Evolutionary conservation across 2,888 invertebrate genomes (phyloP).

Genomic region (Strigamia maritima): DNA sequence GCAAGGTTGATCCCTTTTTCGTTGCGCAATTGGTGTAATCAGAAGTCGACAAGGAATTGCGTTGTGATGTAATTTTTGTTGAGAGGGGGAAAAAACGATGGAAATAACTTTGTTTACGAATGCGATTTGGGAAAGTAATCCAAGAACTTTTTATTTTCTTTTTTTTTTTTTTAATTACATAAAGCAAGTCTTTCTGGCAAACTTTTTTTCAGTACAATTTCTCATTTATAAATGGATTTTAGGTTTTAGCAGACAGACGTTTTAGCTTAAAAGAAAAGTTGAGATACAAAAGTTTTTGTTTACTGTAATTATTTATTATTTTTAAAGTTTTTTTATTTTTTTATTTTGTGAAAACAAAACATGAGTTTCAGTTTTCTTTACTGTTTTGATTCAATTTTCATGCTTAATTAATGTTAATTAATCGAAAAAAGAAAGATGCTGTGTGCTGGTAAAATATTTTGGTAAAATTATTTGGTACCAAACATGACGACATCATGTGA

Average conservation of each 20-base stretch:
- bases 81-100: not conserved
- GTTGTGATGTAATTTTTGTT: not conserved
- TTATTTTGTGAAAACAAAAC: no score
- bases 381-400: no score
- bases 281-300: not conserved
- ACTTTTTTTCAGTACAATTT: not conserved
- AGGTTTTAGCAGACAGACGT: not conserved
- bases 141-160: not conserved
- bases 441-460: no score
- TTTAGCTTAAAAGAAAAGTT: not conserved
- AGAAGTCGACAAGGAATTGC: constrained; percentile 5
- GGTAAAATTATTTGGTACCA: no score
- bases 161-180: not conserved
- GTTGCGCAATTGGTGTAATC: constrained; percentile 10
- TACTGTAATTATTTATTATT: not conserved
- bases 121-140: constrained; percentile 3
- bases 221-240: not conserved
- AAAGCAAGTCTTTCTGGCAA: no score
- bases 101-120: constrained; percentile 5
- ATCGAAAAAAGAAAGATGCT: no score
- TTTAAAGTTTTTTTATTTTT: not conserved
- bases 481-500: no score
- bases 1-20: constrained; percentile 1
- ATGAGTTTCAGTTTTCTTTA: no score
- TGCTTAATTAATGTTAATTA: no score